Evolutionary conservation across 2,888 invertebrate species (phyloP).

Genomic region (Meiosimyza platycephala): DNA sequence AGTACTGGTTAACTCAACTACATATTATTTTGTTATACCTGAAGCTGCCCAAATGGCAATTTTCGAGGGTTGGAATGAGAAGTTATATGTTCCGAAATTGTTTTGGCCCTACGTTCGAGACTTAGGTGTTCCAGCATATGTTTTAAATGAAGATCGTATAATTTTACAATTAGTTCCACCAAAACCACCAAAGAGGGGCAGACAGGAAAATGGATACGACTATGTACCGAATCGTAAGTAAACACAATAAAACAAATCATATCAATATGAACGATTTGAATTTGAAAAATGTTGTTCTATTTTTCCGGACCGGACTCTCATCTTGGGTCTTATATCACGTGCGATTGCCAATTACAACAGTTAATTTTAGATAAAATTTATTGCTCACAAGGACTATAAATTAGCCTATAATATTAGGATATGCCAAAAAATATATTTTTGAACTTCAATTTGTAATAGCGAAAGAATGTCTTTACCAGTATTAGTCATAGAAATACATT

Average conservation of each 20-base stretch:
- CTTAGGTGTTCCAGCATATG: slow-evolving; percentile 60
- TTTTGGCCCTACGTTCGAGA: slow-evolving; percentile 62
- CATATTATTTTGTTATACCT: slow-evolving; percentile 64
- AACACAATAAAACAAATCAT: background rate
- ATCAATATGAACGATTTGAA: too few relatives aligned
- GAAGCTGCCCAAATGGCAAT: slow-evolving; percentile 60
- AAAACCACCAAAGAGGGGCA: slow-evolving; percentile 58
- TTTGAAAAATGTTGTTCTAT: too few relatives aligned
- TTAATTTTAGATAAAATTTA: too few relatives aligned
- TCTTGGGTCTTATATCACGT: too few relatives aligned
- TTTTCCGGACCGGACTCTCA: too few relatives aligned
- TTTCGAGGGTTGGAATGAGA: slow-evolving; percentile 62
- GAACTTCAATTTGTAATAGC: too few relatives aligned
- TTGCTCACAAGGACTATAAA: too few relatives aligned
- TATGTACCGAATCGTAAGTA: slow-evolving; percentile 59
- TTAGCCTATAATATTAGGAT: too few relatives aligned
- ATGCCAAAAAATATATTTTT: too few relatives aligned
- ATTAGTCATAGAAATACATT: too few relatives aligned
- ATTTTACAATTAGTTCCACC: slow-evolving; percentile 63
- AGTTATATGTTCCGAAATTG: slow-evolving; percentile 57
- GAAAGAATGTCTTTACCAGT: too few relatives aligned
- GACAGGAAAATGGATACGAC: slow-evolving; percentile 57
- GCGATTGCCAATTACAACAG: too few relatives aligned
- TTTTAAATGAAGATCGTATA: slow-evolving; percentile 57
- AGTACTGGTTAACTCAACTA: slow-evolving; percentile 58